Conservation (phyloP, 2,888 invertebrate species). For the Aleiodes testaceus region DNA sequence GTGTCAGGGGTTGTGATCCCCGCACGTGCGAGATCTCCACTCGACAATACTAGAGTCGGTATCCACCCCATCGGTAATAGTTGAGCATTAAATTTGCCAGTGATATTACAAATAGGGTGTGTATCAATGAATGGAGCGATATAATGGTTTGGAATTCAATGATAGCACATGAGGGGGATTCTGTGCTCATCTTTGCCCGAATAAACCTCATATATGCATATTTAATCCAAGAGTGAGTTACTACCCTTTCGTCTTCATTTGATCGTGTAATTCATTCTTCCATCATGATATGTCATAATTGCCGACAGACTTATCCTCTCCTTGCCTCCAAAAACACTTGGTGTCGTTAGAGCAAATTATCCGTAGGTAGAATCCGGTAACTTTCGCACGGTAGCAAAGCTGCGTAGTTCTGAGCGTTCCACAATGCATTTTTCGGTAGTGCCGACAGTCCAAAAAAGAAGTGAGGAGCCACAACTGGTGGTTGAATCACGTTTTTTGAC, state of each 20-base stretch:
- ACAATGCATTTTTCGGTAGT: slow-evolving; percentile 29
- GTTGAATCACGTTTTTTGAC: slow-evolving; percentile 68
- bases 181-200: slow-evolving; percentile 17
- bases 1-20: slow-evolving; percentile 34
- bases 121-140: slow-evolving; percentile 38
- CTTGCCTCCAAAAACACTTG: slow-evolving; percentile 27
- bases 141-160: slow-evolving; percentile 37
- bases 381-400: slow-evolving; percentile 22
- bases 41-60: slow-evolving; percentile 50
- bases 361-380: slow-evolving; percentile 23
- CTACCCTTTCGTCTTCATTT: slow-evolving; percentile 9
- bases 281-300: not conserved
- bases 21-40: slow-evolving; percentile 53
- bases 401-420: slow-evolving; percentile 1
- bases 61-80: slow-evolving; percentile 68
- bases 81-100: slow-evolving; percentile 71
- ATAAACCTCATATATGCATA: slow-evolving; percentile 34
- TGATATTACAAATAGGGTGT: slow-evolving; percentile 66
- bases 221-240: slow-evolving; percentile 26
- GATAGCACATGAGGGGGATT: slow-evolving; percentile 9
- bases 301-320: not conserved
- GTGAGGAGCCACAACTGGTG: slow-evolving; percentile 49
- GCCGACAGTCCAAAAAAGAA: slow-evolving; percentile 48
- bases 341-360: slow-evolving; percentile 24
- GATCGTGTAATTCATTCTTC: slow-evolving; percentile 36